phyloP scores from a whole-genome alignment of 2,113 vertebrate genomes.

The Drymodes brunneopygia region DNA sequence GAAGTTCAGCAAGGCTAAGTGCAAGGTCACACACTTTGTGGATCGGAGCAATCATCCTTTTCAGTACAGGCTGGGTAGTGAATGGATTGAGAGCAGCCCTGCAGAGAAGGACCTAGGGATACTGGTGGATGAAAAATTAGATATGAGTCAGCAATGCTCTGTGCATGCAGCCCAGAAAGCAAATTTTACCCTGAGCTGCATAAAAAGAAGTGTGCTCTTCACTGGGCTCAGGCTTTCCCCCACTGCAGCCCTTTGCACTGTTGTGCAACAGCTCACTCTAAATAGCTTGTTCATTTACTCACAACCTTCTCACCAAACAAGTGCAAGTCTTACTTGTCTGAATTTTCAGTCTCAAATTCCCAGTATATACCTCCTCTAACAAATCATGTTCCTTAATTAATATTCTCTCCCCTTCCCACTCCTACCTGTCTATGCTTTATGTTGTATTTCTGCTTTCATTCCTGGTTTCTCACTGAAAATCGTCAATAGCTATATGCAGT shows the following conservation, averaged over 20 bases:
- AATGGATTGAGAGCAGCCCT: not conserved
- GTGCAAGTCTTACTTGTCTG: not conserved
- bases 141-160: not conserved
- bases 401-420: not conserved
- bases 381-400: not conserved
- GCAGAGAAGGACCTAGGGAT: not conserved
- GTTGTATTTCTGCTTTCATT: not conserved
- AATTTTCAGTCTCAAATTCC: not conserved
- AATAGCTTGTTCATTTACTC: not conserved
- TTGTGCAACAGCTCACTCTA: not conserved
- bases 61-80: not conserved
- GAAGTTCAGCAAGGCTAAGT: not conserved
- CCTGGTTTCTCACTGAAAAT: not conserved
- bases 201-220: not conserved
- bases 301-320: not conserved
- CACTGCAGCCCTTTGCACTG: not conserved
- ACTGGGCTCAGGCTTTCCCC: not conserved
- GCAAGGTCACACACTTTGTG: not conserved
- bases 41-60: fast-evolving
- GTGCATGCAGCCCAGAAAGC: not conserved
- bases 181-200: not conserved
- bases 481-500: not conserved
- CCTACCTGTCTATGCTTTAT: not conserved
- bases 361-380: not conserved
- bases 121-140: not conserved